These are phyloP conservation scores for Ptychochromis oligacanthus DNA, from an alignment of 2,113 vertebrate genomes.

Conservation along the genomic window DNA sequence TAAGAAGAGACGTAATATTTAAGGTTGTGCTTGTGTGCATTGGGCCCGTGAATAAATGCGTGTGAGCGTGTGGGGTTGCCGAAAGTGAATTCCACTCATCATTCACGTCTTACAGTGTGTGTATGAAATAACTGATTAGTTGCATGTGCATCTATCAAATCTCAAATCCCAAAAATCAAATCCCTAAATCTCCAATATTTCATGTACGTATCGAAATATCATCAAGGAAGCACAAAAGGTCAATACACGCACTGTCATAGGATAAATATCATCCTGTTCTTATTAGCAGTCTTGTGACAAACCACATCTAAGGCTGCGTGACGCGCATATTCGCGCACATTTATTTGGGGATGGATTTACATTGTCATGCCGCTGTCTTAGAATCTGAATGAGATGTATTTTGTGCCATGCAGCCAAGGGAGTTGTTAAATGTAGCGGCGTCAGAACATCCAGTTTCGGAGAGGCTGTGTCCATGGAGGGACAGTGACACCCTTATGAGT, in stretches of 20 bases:
- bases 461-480: slow-evolving; percentile 32
- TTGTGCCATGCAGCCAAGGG: slow-evolving; percentile 8
- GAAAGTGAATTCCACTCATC: slow-evolving; percentile 20
- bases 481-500: slow-evolving; percentile 37
- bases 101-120: slow-evolving; percentile 1
- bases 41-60: neutral
- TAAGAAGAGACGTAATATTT: slow-evolving; percentile 12
- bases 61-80: neutral
- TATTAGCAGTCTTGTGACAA: neutral
- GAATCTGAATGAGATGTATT: slow-evolving; percentile 14
- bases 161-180: too few species aligned
- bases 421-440: slow-evolving; percentile 59
- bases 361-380: neutral
- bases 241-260: neutral
- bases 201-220: neutral
- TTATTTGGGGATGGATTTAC: neutral
- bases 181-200: slow-evolving; percentile 16
- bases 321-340: neutral
- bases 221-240: neutral
- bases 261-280: slow-evolving; percentile 16
- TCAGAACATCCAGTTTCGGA: slow-evolving; percentile 43
- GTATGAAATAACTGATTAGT: slow-evolving; percentile 43
- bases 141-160: slow-evolving; percentile 19
- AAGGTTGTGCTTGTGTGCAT: neutral
- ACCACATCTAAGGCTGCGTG: neutral